Percentiles rank a stretch among this genome's conserved stretches.
Conservation (phyloP, 2,797 vertebrate species). For the Myoxocephalus aenaeus region DNA sequence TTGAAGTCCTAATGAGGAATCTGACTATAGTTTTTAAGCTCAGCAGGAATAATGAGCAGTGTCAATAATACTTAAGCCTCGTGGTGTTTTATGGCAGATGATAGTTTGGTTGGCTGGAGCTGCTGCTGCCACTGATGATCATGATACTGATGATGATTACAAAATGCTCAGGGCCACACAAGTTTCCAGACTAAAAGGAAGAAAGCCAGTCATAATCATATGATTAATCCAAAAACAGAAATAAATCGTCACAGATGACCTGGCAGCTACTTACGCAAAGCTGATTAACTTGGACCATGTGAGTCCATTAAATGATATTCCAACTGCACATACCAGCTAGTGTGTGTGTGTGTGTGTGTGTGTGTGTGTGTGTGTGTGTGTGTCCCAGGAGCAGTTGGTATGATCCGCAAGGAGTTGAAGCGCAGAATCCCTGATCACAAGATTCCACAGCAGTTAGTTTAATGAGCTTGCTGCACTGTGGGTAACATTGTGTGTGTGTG, state of each 20-base stretch:
- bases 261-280: slow-evolving; percentile 69
- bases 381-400: slow-evolving; percentile 22
- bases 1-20: slow-evolving; percentile 7
- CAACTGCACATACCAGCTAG: slow-evolving; percentile 61
- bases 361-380: slow-evolving; percentile 33
- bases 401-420: slow-evolving; percentile 49
- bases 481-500: neutral
- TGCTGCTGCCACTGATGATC: neutral
- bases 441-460: slow-evolving; percentile 48
- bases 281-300: slow-evolving; percentile 75
- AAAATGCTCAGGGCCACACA: neutral
- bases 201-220: slow-evolving; percentile 52
- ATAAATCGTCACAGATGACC: slow-evolving; percentile 68
- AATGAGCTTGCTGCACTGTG: neutral
- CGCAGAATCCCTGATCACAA: slow-evolving; percentile 64
- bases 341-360: slow-evolving; percentile 35
- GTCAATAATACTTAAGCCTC: slow-evolving; percentile 3
- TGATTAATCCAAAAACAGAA: slow-evolving; percentile 57
- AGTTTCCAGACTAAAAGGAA: neutral
- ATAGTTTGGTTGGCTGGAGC: neutral
- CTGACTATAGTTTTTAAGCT: neutral
- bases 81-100: neutral
- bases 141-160: slow-evolving; percentile 13
- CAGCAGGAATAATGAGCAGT: slow-evolving; percentile 6
- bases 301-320: slow-evolving; percentile 67